Evolutionary conservation across 1,140 invertebrate genomes (phyloP).

Genomic region (Cepaea nemoralis): DNA sequence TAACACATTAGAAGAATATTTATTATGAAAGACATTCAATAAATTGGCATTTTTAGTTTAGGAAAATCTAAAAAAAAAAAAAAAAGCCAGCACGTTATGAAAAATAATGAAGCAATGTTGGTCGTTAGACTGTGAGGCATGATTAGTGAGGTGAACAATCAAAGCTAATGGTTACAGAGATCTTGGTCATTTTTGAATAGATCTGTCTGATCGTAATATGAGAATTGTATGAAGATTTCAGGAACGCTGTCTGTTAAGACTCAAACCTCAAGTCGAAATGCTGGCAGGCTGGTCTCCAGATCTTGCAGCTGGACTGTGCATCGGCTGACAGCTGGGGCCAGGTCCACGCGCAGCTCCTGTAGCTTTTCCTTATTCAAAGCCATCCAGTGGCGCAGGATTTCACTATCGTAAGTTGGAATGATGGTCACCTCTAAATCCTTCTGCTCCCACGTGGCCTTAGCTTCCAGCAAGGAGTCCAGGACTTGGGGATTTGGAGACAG

Average conservation of each 20-base stretch:
- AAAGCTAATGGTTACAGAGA: no score
- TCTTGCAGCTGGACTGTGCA: constrained; percentile 98
- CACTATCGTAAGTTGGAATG: constrained; percentile 97
- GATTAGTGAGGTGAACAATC: neutral
- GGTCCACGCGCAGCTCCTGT: constrained; percentile 90
- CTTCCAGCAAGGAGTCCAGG: constrained; percentile 92
- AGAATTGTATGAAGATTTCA: no score
- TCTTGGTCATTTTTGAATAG: no score
- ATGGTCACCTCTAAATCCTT: constrained; percentile 95
- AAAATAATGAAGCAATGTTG: neutral
- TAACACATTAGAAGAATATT: neutral
- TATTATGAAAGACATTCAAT: constrained; percentile 2
- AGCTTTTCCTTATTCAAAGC: constrained; percentile 93
- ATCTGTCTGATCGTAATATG: no score
- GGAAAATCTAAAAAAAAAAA: no score
- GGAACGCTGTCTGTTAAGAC: no score
- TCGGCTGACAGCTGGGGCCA: constrained; percentile 95
- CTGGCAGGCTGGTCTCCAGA: constrained; percentile 97
- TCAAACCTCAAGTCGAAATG: constrained; percentile 96
- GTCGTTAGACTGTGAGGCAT: neutral
- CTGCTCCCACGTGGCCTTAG: constrained; percentile 94
- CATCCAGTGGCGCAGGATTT: constrained; percentile 95
- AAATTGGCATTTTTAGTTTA: neutral
- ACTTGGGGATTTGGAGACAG: constrained; percentile 93
- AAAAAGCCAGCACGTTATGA: neutral